A percentile compares a stretch with the other conserved stretches of the same genome.
phyloP scores from a whole-genome alignment of 2,797 vertebrate genomes.

The Diplodus puntazzo region DNA sequence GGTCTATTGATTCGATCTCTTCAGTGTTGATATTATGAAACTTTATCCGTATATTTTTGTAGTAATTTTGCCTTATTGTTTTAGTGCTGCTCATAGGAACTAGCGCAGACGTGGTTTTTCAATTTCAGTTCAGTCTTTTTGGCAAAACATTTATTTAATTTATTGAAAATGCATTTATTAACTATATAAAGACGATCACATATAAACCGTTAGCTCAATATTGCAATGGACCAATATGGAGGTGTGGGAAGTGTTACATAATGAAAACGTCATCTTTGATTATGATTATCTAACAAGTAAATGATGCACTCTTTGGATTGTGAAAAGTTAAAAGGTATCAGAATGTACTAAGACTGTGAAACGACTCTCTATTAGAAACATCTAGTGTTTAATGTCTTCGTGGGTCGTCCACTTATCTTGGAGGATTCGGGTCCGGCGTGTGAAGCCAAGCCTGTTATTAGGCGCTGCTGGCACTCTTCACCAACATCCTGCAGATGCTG shows the following conservation, averaged over 20 bases:
- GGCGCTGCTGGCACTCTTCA: conserved; percentile 3
- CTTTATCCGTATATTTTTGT: background rate
- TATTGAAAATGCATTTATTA: background rate
- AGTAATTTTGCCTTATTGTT: background rate
- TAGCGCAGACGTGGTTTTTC: background rate
- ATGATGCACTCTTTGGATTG: background rate
- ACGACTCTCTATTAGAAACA: background rate
- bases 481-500: background rate
- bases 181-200: background rate
- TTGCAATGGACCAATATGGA: background rate
- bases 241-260: background rate
- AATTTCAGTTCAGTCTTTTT: background rate
- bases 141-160: background rate
- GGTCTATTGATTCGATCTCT: background rate
- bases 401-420: background rate
- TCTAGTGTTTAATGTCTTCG: background rate
- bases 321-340: background rate
- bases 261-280: conserved; percentile 2
- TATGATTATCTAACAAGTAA: background rate
- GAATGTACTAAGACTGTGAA: background rate
- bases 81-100: background rate
- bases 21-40: background rate
- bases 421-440: background rate
- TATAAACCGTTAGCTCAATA: background rate
- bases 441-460: background rate